Conservation (phyloP, 2,797 vertebrate species). For the Argya squamiceps region DNA sequence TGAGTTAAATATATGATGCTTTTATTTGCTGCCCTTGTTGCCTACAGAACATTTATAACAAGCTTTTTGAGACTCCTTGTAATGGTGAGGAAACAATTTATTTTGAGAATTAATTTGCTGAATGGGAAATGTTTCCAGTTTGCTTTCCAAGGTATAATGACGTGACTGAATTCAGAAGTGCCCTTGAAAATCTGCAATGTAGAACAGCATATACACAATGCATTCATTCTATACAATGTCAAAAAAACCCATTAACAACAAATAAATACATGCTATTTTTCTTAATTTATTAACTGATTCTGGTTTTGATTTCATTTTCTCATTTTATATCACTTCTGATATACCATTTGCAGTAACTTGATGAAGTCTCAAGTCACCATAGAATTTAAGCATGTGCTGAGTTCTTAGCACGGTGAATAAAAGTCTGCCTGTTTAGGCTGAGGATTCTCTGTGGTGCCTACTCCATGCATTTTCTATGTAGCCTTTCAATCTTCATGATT, state of each 20-base stretch:
- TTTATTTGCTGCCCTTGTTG: constrained; percentile 5
- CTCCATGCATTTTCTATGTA: background rate
- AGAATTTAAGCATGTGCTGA: background rate
- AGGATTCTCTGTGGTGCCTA: background rate
- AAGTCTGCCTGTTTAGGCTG: background rate
- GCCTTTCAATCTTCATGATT: background rate
- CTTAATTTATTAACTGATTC: background rate
- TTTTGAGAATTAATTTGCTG: constrained; percentile 22
- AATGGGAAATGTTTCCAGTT: constrained; percentile 25
- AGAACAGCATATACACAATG: background rate
- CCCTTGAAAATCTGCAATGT: constrained; percentile 38
- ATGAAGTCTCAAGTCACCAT: background rate
- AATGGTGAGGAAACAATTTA: background rate
- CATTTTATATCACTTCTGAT: background rate
- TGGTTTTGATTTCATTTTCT: background rate
- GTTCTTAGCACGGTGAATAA: background rate
- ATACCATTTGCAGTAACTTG: background rate
- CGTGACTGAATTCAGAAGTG: constrained; percentile 10
- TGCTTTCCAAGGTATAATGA: constrained; percentile 23
- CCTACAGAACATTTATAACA: background rate
- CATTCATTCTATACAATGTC: background rate
- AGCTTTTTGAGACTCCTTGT: background rate
- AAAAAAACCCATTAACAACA: background rate
- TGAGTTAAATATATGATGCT: background rate
- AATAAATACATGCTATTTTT: background rate